phyloP scores from a whole-genome alignment of 2,113 vertebrate species.

The Macrotus californicus region DNA sequence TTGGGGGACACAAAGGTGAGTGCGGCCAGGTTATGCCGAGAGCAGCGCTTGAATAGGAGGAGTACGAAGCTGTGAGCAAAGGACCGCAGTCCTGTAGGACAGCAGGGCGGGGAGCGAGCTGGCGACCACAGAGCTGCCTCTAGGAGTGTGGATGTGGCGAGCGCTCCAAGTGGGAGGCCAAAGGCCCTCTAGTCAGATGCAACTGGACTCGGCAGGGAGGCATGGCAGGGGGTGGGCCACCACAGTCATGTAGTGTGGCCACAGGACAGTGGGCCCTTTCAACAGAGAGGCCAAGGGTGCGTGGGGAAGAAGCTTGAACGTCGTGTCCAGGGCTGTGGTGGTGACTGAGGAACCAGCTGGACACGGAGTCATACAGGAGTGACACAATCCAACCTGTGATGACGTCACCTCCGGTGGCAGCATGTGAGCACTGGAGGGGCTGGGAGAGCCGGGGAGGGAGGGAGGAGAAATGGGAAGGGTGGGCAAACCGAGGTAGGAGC shows the following conservation, averaged over 20 bases:
- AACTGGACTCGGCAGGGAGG: not conserved
- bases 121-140: not conserved
- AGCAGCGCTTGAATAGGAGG: not conserved
- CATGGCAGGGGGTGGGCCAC: not conserved
- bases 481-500: not conserved
- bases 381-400: not conserved
- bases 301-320: not conserved
- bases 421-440: too few species aligned
- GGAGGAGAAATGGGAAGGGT: not conserved
- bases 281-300: not conserved
- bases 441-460: not conserved
- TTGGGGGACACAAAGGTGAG: not conserved
- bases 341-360: not conserved
- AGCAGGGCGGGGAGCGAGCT: not conserved
- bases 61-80: not conserved
- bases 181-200: not conserved
- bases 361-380: fast-evolving
- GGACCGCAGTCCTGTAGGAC: not conserved
- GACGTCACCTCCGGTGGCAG: not conserved
- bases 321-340: not conserved
- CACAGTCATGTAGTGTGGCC: too few species aligned
- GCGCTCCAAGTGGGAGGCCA: not conserved
- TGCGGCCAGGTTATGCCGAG: not conserved
- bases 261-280: too few species aligned
- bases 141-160: not conserved